Percentiles rank a stretch among this genome's conserved stretches.
Evolutionary conservation across 2,888 invertebrate species (phyloP).

Genomic region (Andrena dorsata): DNA sequence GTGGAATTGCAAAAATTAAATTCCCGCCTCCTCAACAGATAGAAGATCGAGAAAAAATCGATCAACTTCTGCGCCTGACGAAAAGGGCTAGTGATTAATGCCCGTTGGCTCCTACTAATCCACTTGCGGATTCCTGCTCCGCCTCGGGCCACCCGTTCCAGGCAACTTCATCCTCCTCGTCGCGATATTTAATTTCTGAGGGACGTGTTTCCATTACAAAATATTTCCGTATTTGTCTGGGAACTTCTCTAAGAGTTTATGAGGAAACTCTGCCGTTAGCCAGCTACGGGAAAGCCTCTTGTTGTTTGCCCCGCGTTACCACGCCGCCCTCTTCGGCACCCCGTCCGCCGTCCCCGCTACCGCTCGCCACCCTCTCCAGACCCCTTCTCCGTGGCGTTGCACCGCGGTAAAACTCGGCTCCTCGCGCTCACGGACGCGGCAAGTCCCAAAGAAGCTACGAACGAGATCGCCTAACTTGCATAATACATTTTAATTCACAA

Average conservation of each 20-base stretch:
- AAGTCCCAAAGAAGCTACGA: slow-evolving; percentile 72
- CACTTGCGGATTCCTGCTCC: slow-evolving; percentile 37
- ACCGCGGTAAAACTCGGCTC: slow-evolving; percentile 62
- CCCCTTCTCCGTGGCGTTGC: slow-evolving; percentile 42
- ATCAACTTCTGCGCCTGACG: background rate
- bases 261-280: slow-evolving; percentile 79
- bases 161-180: slow-evolving; percentile 70
- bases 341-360: slow-evolving; percentile 48
- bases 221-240: slow-evolving; percentile 83
- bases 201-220: slow-evolving; percentile 82
- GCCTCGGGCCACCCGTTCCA: slow-evolving; percentile 32
- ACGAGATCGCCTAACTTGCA: slow-evolving; percentile 75
- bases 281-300: slow-evolving; percentile 69
- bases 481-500: slow-evolving; percentile 77
- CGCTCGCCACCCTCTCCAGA: slow-evolving; percentile 16
- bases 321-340: slow-evolving; percentile 68
- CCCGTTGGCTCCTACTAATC: slow-evolving; percentile 43
- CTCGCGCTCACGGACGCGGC: slow-evolving; percentile 56
- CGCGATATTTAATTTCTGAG: slow-evolving; percentile 82
- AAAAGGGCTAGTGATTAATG: slow-evolving; percentile 29
- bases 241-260: slow-evolving; percentile 82
- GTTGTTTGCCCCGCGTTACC: slow-evolving; percentile 76
- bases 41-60: background rate
- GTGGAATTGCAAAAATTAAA: too few relatives aligned
- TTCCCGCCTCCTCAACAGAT: too few relatives aligned